A percentile compares a stretch with the other conserved stretches of the same genome.
Evolutionary conservation across 2,113 vertebrate species (phyloP).

Genomic region (Marmota flaviventris): DNA sequence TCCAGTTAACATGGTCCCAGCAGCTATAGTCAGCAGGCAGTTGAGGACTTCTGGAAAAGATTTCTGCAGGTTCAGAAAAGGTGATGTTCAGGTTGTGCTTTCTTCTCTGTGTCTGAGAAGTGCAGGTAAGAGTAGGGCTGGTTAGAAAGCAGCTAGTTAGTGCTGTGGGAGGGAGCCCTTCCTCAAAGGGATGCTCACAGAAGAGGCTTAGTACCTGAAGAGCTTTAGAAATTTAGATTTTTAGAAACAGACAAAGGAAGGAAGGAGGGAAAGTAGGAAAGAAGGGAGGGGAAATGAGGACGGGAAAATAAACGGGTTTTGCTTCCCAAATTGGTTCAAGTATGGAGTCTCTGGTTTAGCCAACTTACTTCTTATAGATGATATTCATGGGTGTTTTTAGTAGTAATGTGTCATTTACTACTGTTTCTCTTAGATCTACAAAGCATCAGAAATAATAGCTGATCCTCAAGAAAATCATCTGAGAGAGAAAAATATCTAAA

Average conservation of each 20-base stretch:
- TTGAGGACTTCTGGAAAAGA: not conserved
- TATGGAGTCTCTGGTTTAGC: not conserved
- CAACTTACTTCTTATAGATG: not conserved
- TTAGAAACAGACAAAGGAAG: not conserved
- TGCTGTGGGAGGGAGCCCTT: not conserved
- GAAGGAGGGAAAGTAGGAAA: not conserved
- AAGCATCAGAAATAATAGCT: slow-evolving; percentile 13
- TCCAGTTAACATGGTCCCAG: not conserved
- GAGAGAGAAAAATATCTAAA: not conserved
- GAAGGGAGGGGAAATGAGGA: no score
- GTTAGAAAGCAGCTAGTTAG: not conserved
- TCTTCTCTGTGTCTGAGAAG: not conserved
- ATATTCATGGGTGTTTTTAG: not conserved
- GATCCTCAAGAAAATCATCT: not conserved
- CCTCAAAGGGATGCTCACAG: not conserved
- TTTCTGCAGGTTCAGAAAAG: slow-evolving; percentile 5
- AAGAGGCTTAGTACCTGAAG: not conserved
- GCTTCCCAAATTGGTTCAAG: not conserved
- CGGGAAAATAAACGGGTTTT: not conserved
- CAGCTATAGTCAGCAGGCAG: not conserved
- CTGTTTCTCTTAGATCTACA: slow-evolving; percentile 9
- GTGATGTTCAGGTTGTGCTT: not conserved
- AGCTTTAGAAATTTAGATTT: not conserved
- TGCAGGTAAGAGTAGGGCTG: not conserved
- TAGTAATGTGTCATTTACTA: not conserved